phyloP scores from a whole-genome alignment of 2,888 invertebrate species.

The Cyaniris semiargus region DNA sequence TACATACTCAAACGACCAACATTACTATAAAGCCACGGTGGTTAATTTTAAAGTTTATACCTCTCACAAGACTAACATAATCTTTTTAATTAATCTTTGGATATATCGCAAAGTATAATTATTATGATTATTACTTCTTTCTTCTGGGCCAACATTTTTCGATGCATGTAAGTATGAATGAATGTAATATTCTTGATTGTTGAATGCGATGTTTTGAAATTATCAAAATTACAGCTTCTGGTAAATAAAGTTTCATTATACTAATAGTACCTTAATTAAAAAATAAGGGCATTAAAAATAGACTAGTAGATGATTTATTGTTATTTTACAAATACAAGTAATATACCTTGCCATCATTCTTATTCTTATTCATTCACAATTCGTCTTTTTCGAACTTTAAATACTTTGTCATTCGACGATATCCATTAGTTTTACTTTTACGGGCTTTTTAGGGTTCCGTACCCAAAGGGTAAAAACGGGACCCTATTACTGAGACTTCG shows the following conservation, averaged over 20 bases:
- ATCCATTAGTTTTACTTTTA: background rate
- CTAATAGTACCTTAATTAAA: background rate
- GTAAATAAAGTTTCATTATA: too few relatives aligned
- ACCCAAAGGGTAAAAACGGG: too few relatives aligned
- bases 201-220: background rate
- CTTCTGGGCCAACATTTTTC: background rate
- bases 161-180: too few relatives aligned
- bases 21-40: too few relatives aligned
- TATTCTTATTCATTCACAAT: background rate
- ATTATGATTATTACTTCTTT: background rate
- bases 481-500: too few relatives aligned
- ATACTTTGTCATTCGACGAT: background rate
- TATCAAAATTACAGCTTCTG: background rate
- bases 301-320: background rate
- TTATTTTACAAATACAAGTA: background rate
- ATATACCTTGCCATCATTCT: background rate
- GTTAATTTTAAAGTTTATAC: background rate
- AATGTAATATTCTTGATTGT: background rate
- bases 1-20: too few relatives aligned
- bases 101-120: background rate
- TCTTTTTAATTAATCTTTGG: background rate
- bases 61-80: background rate
- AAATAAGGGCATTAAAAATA: background rate
- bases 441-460: too few relatives aligned
- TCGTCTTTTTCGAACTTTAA: background rate